These are phyloP conservation scores for Bradypus variegatus DNA, from an alignment of 2,797 vertebrate species.

Conservation along the genomic window DNA sequence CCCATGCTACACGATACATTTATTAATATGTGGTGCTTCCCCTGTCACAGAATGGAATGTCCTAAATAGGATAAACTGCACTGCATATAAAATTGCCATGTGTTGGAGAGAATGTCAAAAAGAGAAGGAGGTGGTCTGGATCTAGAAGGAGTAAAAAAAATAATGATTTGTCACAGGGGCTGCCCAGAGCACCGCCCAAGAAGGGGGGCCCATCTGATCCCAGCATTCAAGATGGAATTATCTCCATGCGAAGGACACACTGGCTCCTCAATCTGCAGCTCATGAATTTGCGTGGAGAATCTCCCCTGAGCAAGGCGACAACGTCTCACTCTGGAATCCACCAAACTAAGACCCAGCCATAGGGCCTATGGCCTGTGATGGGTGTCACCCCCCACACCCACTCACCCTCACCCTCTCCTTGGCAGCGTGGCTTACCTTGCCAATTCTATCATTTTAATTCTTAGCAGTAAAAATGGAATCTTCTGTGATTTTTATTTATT, in stretches of 20 bases:
- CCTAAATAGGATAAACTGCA: fast-evolving
- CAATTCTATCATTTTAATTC: not conserved
- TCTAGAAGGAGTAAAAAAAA: not conserved
- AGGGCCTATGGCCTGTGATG: fast-evolving
- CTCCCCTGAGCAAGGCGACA: not conserved
- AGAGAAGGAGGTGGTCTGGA: not conserved
- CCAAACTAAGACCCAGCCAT: not conserved
- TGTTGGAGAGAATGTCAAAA: not conserved
- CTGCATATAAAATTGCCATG: fast-evolving
- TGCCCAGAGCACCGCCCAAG: not conserved
- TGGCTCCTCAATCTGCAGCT: not conserved
- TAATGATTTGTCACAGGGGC: not conserved
- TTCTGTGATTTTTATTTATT: not conserved
- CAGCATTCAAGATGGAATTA: not conserved
- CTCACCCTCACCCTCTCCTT: not conserved
- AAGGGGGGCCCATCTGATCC: not conserved
- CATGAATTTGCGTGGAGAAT: not conserved
- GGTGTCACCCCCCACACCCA: not conserved
- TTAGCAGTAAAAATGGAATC: not conserved
- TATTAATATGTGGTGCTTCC: fast-evolving
- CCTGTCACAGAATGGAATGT: too few relatives aligned
- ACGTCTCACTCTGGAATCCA: not conserved
- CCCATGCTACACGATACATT: too few relatives aligned
- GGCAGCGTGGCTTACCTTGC: not conserved
- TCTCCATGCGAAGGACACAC: fast-evolving